Conservation (phyloP, 37 sponge, comb jelly and placozoan species). For the Amphimedon queenslandica region DNA sequence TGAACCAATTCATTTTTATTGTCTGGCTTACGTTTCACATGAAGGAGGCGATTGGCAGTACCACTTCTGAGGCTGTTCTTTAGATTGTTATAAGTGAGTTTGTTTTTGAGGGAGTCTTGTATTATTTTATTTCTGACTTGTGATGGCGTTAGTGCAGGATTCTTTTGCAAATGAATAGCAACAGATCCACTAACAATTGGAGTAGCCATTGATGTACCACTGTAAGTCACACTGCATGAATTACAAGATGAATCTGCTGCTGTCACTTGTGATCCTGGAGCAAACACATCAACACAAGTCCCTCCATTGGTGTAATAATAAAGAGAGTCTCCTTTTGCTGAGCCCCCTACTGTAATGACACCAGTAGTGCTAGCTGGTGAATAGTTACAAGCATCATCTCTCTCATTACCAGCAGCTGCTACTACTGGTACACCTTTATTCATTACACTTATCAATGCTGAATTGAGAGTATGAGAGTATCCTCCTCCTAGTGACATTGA, state of each 20-base stretch:
- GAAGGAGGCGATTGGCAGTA: constrained; percentile 55
- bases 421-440: constrained; percentile 36
- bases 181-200: constrained; percentile 60
- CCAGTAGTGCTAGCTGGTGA: constrained; percentile 42
- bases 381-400: constrained; percentile 40
- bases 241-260: constrained; percentile 52
- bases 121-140: constrained; percentile 23
- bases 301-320: constrained; percentile 53
- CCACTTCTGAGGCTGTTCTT: not conserved
- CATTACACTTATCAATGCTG: constrained; percentile 27
- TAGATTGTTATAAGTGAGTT: constrained; percentile 19
- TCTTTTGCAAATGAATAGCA: constrained; percentile 45
- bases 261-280: constrained; percentile 48
- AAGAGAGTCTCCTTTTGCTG: constrained; percentile 24
- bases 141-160: constrained; percentile 49
- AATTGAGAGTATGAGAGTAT: constrained; percentile 17
- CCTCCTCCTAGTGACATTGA: constrained; percentile 49
- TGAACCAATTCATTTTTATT: not conserved
- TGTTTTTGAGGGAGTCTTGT: constrained; percentile 4
- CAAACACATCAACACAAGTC: constrained; percentile 67
- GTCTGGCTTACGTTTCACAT: constrained; percentile 29
- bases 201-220: constrained; percentile 66
- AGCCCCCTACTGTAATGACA: constrained; percentile 67
- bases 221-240: constrained; percentile 24
- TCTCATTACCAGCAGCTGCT: constrained; percentile 62